These are phyloP conservation scores for Xyrichtys novacula DNA, from an alignment of 2,797 vertebrate genomes.

Conservation along the genomic window DNA sequence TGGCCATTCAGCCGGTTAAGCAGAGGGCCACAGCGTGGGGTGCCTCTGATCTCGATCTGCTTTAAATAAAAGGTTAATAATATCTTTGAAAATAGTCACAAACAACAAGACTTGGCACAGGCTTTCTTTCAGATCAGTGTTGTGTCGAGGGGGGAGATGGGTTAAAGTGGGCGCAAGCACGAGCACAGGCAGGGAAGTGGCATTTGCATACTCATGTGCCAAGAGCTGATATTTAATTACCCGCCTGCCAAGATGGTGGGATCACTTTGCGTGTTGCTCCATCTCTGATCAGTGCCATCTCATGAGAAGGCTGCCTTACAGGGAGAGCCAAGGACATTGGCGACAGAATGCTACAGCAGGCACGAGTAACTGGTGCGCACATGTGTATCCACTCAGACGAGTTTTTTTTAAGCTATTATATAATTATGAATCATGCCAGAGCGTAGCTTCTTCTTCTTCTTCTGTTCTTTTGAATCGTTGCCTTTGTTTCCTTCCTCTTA, in stretches of 20 bases:
- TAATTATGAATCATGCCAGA: slow-evolving; percentile 66
- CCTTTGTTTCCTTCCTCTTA: slow-evolving; percentile 49
- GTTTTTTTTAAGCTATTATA: slow-evolving; percentile 54
- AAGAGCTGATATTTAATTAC: slow-evolving; percentile 81
- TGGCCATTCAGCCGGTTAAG: slow-evolving; percentile 47
- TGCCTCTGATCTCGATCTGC: slow-evolving; percentile 65
- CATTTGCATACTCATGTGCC: slow-evolving; percentile 68
- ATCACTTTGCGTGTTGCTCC: slow-evolving; percentile 64
- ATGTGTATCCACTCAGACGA: slow-evolving; percentile 49
- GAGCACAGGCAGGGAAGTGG: slow-evolving; percentile 19
- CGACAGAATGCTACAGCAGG: slow-evolving; percentile 45
- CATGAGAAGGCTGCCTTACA: slow-evolving; percentile 59
- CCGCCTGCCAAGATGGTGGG: slow-evolving; percentile 63
- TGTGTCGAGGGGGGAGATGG: neutral
- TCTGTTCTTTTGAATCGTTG: slow-evolving; percentile 36
- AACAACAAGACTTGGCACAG: slow-evolving; percentile 56
- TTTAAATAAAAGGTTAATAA: slow-evolving; percentile 70
- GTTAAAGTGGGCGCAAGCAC: neutral
- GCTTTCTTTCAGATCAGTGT: slow-evolving; percentile 62
- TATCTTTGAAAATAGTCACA: slow-evolving; percentile 64
- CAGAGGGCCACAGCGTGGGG: slow-evolving; percentile 44
- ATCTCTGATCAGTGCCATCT: slow-evolving; percentile 67
- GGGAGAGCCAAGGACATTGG: slow-evolving; percentile 64
- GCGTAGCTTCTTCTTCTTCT: slow-evolving; percentile 30
- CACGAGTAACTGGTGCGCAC: slow-evolving; percentile 49